Evolutionary conservation across 2,797 vertebrate genomes (phyloP), one percentile per base, ranked within the genome.

Genomic region (Distichodus sexfasciatus): DNA sequence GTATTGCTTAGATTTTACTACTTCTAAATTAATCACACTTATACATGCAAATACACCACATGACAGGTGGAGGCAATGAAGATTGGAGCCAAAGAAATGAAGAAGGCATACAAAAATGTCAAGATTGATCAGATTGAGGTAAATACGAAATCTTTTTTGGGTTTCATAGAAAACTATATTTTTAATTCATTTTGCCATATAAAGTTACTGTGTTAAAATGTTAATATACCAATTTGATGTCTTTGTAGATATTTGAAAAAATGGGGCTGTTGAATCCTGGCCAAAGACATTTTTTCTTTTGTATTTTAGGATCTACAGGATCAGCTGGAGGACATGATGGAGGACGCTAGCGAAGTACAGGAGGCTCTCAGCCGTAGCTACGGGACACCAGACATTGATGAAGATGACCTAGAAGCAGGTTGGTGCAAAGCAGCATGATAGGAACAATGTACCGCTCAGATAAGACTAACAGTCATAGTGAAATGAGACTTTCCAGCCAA

Each of bases 61-160:
- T 72, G 80, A 47, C 74, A 99, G 97, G 97, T 99, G 44, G 97
- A 99, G 61, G 97, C 97, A 78, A 99, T 99, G 97, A 96, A 98
- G 85, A 47, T 91, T 12, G 97, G 97, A 40, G 94, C 95, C 54
- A 99, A 99, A 85, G 97, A 99, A 86, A 99, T 99, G 97, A 99
- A 99, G 85, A 96, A 95, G 78, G 97, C 97, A 0, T 99, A 99
- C 83, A 99, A 98, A 81, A 82, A 95, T 55, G 93, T 99, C 36
- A 96, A 98, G 78, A 95, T 99, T 4, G 94, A 98, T 85, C 89
- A 99, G 74, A 99, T 99, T 68, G 97, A 99, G 93, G 97, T 98
- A 76, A 73, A 51, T 33, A 41, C 15, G 1, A 57, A 12, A 14
- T 24, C 4, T 21, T 60, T 48, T 55, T 6, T 2, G 3, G 29